Evolutionary conservation across 2,113 vertebrate species (phyloP), one percentile per base, ranked within the genome.

Genomic region (Tretioscincus oriximinensis): DNA sequence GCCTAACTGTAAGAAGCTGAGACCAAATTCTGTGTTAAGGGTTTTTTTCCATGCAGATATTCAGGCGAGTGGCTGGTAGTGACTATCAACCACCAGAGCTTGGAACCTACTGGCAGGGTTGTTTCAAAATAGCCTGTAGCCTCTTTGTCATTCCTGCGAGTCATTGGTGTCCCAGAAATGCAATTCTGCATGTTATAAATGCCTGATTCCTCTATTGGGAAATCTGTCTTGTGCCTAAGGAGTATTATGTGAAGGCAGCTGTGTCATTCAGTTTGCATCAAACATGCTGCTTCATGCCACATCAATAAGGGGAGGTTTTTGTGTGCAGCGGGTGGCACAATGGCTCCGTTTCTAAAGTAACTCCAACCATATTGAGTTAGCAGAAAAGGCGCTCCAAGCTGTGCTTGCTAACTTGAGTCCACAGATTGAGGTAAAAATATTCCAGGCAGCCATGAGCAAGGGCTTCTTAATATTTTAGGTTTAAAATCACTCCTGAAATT

Each of bases 121-220:
- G 41, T 9, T 5, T 51, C 68, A 77, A 76, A 61, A 0, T 0
- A 9, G 65, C 70, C 31, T 1, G 0, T 78, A 60, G 80, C 16
- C 69, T 77, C 63, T 77, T 65, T 54, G 68, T 82, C 69, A 80
- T 80, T 35, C n/a, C 65, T 14, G 14, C 31, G 41, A 76, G 66
- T 63, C 58, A 71, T 24, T 29, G 24, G 45, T 70, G 11, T 76
- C 77, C 72, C 77, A 41, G 28, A 80, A 65, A 65, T 41, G 65
- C 24, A 45, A 20, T 26, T 24, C 54, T 64, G 14, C 41, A 35
- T 54, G 24, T 35, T 76, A 65, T 10, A 68, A 61, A 74, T 49
- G 64, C 28, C 41, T 78, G 67, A 7, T 29, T 49, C 14, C 49
- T 45, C 29, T n/a, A 22, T 12, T 79, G 77, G 65, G 6, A 29